Base-by-base conservation (phyloP, 1,140 invertebrate genomes). In the Drosophila aff. region DNA sequence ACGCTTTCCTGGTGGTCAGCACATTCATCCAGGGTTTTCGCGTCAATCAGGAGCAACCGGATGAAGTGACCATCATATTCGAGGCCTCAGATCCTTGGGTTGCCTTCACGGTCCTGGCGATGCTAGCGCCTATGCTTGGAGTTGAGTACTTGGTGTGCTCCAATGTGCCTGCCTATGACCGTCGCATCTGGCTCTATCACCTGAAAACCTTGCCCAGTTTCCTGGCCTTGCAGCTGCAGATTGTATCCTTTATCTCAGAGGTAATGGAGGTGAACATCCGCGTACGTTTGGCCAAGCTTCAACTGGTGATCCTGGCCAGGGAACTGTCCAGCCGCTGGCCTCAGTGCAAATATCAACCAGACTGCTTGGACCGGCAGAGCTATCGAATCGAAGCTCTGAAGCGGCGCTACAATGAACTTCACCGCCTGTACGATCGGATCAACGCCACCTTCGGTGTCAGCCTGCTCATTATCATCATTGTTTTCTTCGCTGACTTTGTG, bases 381-480 rank as follows among this genome's bases (percentile, higher is more conserved):
- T 57, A 33, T 26, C 78, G 18, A 33, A 52, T n/a, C 4, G 7
- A 8, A 7, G 55, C 31, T 6, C 18, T 90, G 0, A 90, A 90
- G 15, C 38, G 49, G 0, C 64, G 59, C n/a, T 89, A 85, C 23
- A 65, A 69, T 28, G 58, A 89, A 13, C 66, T 81, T 0, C 61
- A 81, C 38, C 28, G 33, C 1, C 8, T 77, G 6, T 79, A 80
- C 21, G 18, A 44, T 15, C 40, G 57, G 4, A 44, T 84, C 9
- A 92, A 92, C 36, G 1, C 9, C 0, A 40, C n/a, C 3, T 91
- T 79, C 33, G 90, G 90, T 13, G 52, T 18, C 26, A 86, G 86
- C 23, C 40, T 92, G n/a, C 47, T 92, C 8, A 73, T 60, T 13
- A 81, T 77, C 10, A 73, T 73, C 13, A 85, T 92, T 11, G 72